A percentile compares a stretch with the other conserved stretches of the same genome.
Evolutionary conservation across 2,113 vertebrate species (phyloP).

Genomic region (Aegithalos caudatus): DNA sequence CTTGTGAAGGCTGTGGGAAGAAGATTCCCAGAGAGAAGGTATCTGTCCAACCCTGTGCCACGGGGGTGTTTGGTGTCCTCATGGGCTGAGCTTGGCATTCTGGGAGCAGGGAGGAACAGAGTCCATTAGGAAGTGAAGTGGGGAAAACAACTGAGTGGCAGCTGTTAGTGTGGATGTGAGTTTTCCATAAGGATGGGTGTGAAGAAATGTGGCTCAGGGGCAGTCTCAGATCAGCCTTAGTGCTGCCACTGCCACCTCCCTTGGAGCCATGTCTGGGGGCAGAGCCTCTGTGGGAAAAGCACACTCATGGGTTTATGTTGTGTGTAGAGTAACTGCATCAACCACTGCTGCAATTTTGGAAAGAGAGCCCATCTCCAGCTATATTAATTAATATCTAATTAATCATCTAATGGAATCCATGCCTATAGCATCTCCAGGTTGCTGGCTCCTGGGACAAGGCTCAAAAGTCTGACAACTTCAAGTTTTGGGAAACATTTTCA

Average conservation of each 20-base stretch:
- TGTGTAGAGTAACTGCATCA: neutral
- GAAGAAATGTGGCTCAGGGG: fast-evolving
- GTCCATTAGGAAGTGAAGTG: neutral
- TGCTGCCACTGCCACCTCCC: neutral
- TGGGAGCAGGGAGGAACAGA: neutral
- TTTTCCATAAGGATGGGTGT: fast-evolving
- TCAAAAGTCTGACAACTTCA: neutral
- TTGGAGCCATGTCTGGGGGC: neutral
- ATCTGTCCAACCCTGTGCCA: fast-evolving
- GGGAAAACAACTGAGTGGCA: neutral
- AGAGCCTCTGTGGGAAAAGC: neutral
- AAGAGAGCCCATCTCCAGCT: neutral
- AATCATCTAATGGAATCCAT: neutral
- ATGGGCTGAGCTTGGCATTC: neutral
- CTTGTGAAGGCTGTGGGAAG: conserved; percentile 87
- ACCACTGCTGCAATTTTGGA: neutral
- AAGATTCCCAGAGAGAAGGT: conserved; percentile 89
- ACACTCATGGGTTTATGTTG: fast-evolving
- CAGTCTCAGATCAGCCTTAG: fast-evolving
- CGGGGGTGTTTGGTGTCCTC: fast-evolving
- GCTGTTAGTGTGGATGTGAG: neutral
- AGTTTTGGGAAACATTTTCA: neutral
- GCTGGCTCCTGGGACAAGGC: neutral
- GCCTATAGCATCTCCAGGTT: neutral
- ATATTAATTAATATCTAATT: neutral